These are phyloP conservation scores for Oceanodroma tethys DNA, from an alignment of 2,113 vertebrate species.

Conservation along the genomic window DNA sequence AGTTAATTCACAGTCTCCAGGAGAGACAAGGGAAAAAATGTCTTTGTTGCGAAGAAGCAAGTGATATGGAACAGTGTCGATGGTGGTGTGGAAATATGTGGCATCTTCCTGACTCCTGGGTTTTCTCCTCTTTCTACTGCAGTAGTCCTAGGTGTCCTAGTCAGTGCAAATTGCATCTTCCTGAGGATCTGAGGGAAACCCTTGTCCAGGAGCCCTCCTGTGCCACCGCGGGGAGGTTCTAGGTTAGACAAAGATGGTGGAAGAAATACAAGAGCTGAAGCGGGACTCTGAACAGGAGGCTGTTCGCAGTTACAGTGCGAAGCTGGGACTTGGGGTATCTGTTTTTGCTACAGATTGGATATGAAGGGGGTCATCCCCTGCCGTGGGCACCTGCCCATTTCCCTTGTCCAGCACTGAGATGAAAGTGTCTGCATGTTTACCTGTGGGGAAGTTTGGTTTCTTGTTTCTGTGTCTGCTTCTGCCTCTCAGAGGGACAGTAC, in stretches of 20 bases:
- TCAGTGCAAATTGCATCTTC: not conserved
- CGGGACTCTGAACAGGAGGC: not conserved
- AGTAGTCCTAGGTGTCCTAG: not conserved
- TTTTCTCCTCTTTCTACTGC: not conserved
- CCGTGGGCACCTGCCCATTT: not conserved
- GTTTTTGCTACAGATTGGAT: not conserved
- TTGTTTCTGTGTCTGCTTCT: not conserved
- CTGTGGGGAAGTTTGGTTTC: fast-evolving
- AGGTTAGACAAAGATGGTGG: not conserved
- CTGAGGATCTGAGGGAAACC: not conserved
- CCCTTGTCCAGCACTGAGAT: not conserved
- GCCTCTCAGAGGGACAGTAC: not conserved
- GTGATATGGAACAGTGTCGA: not conserved
- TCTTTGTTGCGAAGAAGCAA: not conserved
- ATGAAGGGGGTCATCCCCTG: fast-evolving
- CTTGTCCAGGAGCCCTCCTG: not conserved
- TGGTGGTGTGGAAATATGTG: not conserved
- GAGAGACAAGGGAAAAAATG: not conserved
- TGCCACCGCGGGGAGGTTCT: not conserved
- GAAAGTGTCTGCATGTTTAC: fast-evolving
- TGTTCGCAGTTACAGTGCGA: fast-evolving
- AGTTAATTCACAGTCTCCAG: slow-evolving; percentile 28
- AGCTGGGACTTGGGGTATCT: not conserved
- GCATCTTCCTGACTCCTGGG: not conserved
- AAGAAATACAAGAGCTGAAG: not conserved